Percentiles rank a stretch among this genome's conserved stretches.
These are phyloP conservation scores for Tyria jacobaeae DNA, from an alignment of 2,888 invertebrate genomes.

Conservation along the genomic window DNA sequence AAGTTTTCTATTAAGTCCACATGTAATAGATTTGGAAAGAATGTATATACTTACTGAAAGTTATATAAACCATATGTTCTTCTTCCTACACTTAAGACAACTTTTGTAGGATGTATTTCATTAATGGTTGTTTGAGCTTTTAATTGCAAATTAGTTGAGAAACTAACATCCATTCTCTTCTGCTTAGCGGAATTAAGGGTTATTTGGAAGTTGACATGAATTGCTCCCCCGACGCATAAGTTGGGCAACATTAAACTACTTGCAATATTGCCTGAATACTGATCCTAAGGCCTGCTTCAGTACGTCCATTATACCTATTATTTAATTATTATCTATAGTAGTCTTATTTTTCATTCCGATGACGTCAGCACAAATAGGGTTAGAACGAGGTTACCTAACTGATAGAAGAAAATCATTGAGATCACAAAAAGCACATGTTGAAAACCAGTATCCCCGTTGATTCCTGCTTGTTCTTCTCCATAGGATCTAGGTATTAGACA, in stretches of 20 bases:
- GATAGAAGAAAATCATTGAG: too few species aligned
- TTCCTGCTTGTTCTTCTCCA: too few species aligned
- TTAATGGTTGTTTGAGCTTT: conserved; percentile 45
- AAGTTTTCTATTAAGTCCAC: background rate
- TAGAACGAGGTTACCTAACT: too few species aligned
- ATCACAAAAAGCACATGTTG: too few species aligned
- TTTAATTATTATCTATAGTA: too few species aligned
- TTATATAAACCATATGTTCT: conserved; percentile 9
- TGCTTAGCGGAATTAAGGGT: conserved; percentile 53
- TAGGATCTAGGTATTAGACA: too few species aligned
- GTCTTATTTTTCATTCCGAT: too few species aligned
- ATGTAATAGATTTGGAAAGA: too few species aligned
- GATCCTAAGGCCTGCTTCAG: conserved; percentile 18
- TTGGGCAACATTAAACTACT: conserved; percentile 33
- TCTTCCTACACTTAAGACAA: conserved; percentile 47
- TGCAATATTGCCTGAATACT: conserved; percentile 31
- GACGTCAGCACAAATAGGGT: too few species aligned
- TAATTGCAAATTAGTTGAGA: conserved; percentile 59
- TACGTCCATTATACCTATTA: too few species aligned
- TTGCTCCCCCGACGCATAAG: conserved; percentile 43
- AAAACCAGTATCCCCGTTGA: too few species aligned
- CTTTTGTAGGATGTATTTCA: conserved; percentile 30
- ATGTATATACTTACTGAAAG: too few species aligned
- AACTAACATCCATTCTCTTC: conserved; percentile 54
- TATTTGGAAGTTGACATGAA: conserved; percentile 51